A percentile compares a stretch with the other conserved stretches of the same genome.
Evolutionary conservation across 2,113 vertebrate species (phyloP).

Genomic region (Corythornis cristatus): DNA sequence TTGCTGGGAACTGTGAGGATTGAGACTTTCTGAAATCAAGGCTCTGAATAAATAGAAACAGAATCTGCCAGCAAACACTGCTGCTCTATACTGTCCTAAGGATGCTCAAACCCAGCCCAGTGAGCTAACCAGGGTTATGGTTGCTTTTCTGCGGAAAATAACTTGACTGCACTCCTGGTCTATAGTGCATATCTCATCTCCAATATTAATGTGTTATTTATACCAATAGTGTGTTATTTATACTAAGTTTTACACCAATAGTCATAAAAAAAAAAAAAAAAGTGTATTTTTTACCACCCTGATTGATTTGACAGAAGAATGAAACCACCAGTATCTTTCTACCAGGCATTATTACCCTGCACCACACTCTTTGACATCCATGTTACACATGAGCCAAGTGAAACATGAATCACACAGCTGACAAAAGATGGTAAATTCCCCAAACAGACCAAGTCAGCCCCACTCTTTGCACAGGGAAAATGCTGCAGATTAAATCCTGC

Average conservation of each 20-base stretch:
- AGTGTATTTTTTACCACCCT: neutral
- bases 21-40: neutral
- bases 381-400: neutral
- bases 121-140: neutral
- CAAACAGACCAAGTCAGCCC: neutral
- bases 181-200: neutral
- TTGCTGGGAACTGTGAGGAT: neutral
- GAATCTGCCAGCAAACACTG: neutral
- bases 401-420: neutral
- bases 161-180: neutral
- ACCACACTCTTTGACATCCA: neutral
- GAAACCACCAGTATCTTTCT: neutral
- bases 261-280: neutral
- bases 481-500: neutral
- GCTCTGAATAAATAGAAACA: neutral
- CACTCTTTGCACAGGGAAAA: neutral
- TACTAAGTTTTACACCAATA: neutral
- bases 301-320: neutral
- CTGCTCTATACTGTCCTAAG: neutral
- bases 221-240: neutral
- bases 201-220: neutral
- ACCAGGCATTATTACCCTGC: neutral
- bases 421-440: neutral
- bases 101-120: neutral
- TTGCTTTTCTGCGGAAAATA: neutral